Percentiles rank a stretch among this genome's conserved stretches.
phyloP scores from a whole-genome alignment of 2,888 invertebrate genomes.

The Trilocha varians region DNA sequence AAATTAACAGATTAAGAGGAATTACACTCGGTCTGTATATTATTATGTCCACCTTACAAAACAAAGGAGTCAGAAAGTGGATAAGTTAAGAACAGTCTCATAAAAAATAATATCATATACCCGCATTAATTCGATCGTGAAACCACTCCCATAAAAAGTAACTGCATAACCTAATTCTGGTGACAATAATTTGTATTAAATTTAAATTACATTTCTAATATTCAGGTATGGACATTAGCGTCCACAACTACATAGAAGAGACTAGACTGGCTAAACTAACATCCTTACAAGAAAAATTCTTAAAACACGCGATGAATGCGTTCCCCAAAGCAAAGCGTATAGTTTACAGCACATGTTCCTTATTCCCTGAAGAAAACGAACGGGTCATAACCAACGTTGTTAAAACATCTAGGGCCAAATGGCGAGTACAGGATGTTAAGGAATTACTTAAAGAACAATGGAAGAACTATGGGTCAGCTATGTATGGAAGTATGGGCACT shows the following conservation, averaged over 20 bases:
- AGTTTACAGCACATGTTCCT: conserved; percentile 97
- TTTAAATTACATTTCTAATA: too few relatives aligned
- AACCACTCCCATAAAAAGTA: too few relatives aligned
- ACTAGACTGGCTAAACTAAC: conserved; percentile 77
- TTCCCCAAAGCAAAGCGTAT: conserved; percentile 90
- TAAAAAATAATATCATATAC: too few relatives aligned
- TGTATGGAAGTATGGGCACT: conserved; percentile 78
- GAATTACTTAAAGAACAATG: conserved; percentile 76
- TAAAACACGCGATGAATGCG: conserved; percentile 86
- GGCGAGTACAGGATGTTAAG: conserved; percentile 76
- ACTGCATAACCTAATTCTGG: too few relatives aligned
- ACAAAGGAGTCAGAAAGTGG: too few relatives aligned
- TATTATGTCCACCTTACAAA: too few relatives aligned
- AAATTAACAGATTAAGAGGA: too few relatives aligned
- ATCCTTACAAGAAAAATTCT: conserved; percentile 86
- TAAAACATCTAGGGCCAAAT: conserved; percentile 66
- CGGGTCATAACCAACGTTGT: conserved; percentile 85
- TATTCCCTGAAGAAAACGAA: conserved; percentile 94
- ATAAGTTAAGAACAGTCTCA: too few relatives aligned
- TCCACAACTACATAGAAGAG: conserved; percentile 58
- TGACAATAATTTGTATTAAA: too few relatives aligned
- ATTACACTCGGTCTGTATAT: too few relatives aligned
- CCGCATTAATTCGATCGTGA: too few relatives aligned
- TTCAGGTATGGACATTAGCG: conserved; percentile 56
- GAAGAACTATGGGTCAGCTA: conserved; percentile 78